These are phyloP conservation scores for Protodeltote pygarga DNA, from an alignment of 2,888 invertebrate genomes.

Conservation along the genomic window DNA sequence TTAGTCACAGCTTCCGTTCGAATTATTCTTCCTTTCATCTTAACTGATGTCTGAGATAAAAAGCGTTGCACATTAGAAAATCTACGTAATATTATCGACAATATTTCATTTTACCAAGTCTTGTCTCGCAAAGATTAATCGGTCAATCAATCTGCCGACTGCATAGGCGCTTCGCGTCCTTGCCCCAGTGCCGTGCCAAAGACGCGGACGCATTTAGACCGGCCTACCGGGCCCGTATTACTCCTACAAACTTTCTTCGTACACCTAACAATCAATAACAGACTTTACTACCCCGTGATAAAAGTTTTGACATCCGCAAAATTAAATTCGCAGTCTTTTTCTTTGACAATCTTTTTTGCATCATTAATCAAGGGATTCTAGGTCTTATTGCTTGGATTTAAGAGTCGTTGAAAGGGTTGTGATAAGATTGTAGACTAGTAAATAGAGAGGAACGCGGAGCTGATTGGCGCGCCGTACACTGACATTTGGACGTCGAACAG, in stretches of 20 bases:
- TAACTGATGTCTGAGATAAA: slow-evolving; percentile 14
- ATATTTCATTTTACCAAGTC: slow-evolving; percentile 47
- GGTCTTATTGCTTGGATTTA: slow-evolving; percentile 59
- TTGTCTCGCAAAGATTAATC: slow-evolving; percentile 76
- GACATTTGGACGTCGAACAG: slow-evolving; percentile 75
- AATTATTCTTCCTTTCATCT: slow-evolving; percentile 9
- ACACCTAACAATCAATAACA: slow-evolving; percentile 63
- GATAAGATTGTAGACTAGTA: slow-evolving; percentile 49
- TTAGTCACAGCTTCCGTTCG: slow-evolving; percentile 15
- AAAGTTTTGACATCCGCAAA: slow-evolving; percentile 52
- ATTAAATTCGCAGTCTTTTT: slow-evolving; percentile 55
- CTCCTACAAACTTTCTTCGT: slow-evolving; percentile 71
- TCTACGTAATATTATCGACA: slow-evolving; percentile 28
- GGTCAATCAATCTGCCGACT: slow-evolving; percentile 79
- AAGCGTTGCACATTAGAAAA: slow-evolving; percentile 10
- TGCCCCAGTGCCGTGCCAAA: slow-evolving; percentile 83
- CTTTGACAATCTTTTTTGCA: slow-evolving; percentile 59
- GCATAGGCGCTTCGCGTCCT: slow-evolving; percentile 82
- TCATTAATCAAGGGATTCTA: slow-evolving; percentile 54
- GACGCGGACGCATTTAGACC: slow-evolving; percentile 78
- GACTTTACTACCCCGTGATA: slow-evolving; percentile 62
- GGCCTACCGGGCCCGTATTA: slow-evolving; percentile 70
- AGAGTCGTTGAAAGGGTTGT: slow-evolving; percentile 42
- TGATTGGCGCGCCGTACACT: slow-evolving; percentile 65
- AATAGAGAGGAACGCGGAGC: slow-evolving; percentile 71